Base-by-base conservation (phyloP, 1,140 invertebrate species). In the Oscheius sp. region DNA sequence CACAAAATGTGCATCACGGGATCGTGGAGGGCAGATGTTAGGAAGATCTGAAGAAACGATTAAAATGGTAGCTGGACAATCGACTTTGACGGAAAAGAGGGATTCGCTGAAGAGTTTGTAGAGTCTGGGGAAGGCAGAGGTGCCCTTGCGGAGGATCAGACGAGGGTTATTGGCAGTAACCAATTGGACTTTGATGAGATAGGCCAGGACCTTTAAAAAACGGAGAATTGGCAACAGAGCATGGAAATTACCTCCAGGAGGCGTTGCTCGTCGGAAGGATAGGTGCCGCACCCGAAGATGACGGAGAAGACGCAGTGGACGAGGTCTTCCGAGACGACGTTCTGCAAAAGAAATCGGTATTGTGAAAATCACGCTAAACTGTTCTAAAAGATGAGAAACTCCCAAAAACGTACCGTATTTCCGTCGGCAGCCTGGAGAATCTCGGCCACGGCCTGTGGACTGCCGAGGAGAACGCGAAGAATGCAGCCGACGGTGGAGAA, bases 1-100 rank as follows among this genome's bases (percentile, higher is more conserved):
- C 92, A 92, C 2, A 98, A 87, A n/a, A 97, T 87, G 52, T 91
- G 89, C 89, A 96, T 91, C 45, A 97, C 91, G 1, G 95, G 93
- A 18, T 90, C 90, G 83, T 95, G 91, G 2, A 99, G 87, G 2
- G 94, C 92, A 20, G 93, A 91, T 0, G 93, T 93, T 2, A 98
- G 88, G 86, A 97, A 98, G 52, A 96, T 89, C 81, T 80, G 49
- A 64, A 3, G 67, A 72, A 38, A 10, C 15, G n/a, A 26, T 77
- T 77, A 18, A 38, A 15, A 2, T 18, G 52, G 15, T 45, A 18
- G n/a, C 10, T 34, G n/a, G 45, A 23, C 76, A 42, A 65, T 81
- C 75, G 7, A 65, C 79, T 94, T 91, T 0, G 93, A 91, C 3
- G 93, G 91, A 79, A 32, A 92, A 91, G 45, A 94, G 88, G n/a